phyloP scores from a whole-genome alignment of 2,888 invertebrate species.

The Fissipunctia ypsillon region DNA sequence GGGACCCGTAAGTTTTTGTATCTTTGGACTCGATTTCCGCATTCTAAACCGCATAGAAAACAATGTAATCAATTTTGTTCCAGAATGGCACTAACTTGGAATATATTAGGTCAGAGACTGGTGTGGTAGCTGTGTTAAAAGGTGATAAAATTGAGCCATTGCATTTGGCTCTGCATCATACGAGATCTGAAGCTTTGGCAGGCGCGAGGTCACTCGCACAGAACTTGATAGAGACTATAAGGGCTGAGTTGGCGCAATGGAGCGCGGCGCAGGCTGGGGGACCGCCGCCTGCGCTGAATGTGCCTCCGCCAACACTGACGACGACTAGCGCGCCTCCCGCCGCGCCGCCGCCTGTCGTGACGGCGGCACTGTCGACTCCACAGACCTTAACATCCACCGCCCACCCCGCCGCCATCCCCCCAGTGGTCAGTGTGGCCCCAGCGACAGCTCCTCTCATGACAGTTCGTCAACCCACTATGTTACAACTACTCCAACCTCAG shows the following conservation, averaged over 20 bases:
- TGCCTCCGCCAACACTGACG: conserved; percentile 83
- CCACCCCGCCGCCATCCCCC: conserved; percentile 80
- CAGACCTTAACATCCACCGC: conserved; percentile 80
- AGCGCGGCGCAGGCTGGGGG: conserved; percentile 85
- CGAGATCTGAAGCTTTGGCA: conserved; percentile 92
- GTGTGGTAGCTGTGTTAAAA: conserved; percentile 93
- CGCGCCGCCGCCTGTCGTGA: conserved; percentile 78
- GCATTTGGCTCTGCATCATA: conserved; percentile 94
- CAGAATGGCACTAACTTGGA: conserved; percentile 93
- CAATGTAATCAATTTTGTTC: conserved; percentile 64
- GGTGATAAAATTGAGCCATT: conserved; percentile 93
- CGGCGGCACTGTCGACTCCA: conserved; percentile 80
- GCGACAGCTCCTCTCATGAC: conserved; percentile 86
- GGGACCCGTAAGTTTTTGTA: conserved; percentile 88
- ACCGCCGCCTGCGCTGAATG: conserved; percentile 84
- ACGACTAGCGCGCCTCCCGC: conserved; percentile 82
- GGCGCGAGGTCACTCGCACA: conserved; percentile 93
- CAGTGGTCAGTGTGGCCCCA: conserved; percentile 85
- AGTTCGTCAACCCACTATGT: conserved; percentile 85
- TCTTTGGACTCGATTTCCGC: conserved; percentile 30
- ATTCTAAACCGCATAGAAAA: conserved; percentile 25
- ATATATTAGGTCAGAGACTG: conserved; percentile 94
- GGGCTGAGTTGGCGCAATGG: conserved; percentile 90
- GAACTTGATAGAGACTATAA: conserved; percentile 95
- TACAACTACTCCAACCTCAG: conserved; percentile 83